A percentile compares a stretch with the other conserved stretches of the same genome.
Evolutionary conservation across 2,888 invertebrate species (phyloP).

Genomic region (Philonicus albiceps): DNA sequence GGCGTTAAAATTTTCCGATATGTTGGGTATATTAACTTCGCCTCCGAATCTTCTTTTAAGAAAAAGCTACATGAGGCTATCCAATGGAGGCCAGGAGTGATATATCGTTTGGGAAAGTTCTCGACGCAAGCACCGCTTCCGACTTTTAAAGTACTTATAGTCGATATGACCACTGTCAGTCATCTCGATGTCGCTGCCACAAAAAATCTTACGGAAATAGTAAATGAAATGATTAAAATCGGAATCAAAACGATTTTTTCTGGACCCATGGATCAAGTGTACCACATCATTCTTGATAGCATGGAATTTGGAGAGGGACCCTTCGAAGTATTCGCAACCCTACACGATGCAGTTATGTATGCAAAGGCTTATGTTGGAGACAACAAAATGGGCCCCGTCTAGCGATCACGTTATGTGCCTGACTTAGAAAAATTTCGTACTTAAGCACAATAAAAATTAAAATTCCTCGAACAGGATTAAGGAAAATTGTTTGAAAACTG

Average conservation of each 20-base stretch:
- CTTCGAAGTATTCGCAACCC: constrained; percentile 68
- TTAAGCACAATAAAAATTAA: background rate
- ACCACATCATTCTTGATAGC: constrained; percentile 59
- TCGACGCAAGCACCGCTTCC: background rate
- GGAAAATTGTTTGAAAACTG: background rate
- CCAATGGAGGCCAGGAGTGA: constrained; percentile 64
- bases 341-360: constrained; percentile 71
- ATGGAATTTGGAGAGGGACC: constrained; percentile 60
- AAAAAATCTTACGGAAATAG: constrained; percentile 65
- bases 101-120: constrained; percentile 45
- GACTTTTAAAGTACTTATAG: constrained; percentile 60
- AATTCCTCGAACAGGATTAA: background rate
- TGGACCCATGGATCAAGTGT: constrained; percentile 64
- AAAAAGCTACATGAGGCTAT: constrained; percentile 65
- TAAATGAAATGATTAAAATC: constrained; percentile 66
- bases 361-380: constrained; percentile 53
- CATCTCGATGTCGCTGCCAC: constrained; percentile 73
- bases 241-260: constrained; percentile 67
- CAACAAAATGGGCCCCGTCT: background rate
- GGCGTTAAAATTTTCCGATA: constrained; percentile 75
- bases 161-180: constrained; percentile 71
- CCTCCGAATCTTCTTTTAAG: constrained; percentile 69
- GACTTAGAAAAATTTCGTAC: background rate
- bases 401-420: background rate
- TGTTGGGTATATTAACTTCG: constrained; percentile 73